Evolutionary conservation across 2,888 invertebrate genomes (phyloP).

Genomic region (Pristionchus exspectatus): DNA sequence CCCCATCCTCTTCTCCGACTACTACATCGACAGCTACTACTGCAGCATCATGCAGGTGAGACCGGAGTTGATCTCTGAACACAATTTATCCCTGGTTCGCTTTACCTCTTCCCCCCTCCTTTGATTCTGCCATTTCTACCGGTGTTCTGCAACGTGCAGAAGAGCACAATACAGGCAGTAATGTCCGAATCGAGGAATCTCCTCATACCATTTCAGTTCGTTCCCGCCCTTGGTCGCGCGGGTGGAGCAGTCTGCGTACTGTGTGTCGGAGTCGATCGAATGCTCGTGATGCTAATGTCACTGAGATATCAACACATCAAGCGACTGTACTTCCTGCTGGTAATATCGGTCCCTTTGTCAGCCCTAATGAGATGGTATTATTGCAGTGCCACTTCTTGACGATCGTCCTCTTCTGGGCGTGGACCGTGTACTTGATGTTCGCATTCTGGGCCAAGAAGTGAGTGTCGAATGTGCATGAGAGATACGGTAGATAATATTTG

Average conservation of each 20-base stretch:
- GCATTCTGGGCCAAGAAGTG: neutral
- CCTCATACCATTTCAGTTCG: neutral
- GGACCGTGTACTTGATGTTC: neutral
- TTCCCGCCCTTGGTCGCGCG: neutral
- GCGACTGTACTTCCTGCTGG: neutral
- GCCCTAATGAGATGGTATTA: no score
- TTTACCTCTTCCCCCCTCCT: no score
- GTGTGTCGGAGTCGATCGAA: neutral
- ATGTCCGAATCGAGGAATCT: no score
- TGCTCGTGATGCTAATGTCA: no score
- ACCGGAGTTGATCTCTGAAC: no score
- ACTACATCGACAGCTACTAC: constrained; percentile 30
- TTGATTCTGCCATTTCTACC: no score
- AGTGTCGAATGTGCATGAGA: neutral
- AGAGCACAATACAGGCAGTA: no score
- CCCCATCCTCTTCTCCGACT: constrained; percentile 17
- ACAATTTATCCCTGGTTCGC: no score
- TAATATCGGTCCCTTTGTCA: no score
- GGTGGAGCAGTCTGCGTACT: neutral
- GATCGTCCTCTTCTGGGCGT: neutral
- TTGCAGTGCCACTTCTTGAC: neutral
- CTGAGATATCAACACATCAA: no score
- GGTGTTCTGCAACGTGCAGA: no score
- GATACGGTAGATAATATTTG: no score
- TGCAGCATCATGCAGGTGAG: neutral